phyloP scores from a whole-genome alignment of 2,113 vertebrate genomes.

The Uria aalge region DNA sequence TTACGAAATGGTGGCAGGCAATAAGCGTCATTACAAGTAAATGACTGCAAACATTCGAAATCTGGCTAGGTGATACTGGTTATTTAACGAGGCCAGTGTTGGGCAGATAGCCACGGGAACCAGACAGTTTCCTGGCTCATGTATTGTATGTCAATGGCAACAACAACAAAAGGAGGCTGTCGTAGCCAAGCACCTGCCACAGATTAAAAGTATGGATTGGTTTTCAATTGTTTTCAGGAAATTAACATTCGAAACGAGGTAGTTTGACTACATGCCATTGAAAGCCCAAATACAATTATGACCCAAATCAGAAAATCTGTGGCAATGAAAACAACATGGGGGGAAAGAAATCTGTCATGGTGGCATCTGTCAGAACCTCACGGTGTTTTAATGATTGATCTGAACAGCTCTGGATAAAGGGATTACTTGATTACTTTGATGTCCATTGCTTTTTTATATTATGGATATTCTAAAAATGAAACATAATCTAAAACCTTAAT shows the following conservation, averaged over 20 bases:
- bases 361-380: conserved; percentile 1
- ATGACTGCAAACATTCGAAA: conserved; percentile 12
- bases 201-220: conserved; percentile 26
- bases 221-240: conserved; percentile 50
- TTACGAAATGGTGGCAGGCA: background rate
- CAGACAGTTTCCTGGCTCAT: background rate
- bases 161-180: background rate
- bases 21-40: background rate
- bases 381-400: conserved; percentile 37
- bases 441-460: conserved; percentile 13
- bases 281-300: conserved; percentile 50
- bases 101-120: background rate
- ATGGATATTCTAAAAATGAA: background rate
- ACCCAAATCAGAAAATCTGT: conserved; percentile 14
- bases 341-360: background rate
- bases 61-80: conserved; percentile 9
- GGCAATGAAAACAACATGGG: conserved; percentile 35
- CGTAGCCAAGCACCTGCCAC: conserved; percentile 13
- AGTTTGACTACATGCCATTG: conserved; percentile 14
- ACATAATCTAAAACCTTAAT: background rate
- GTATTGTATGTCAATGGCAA: background rate
- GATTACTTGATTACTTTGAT: conserved; percentile 42
- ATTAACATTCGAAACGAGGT: conserved; percentile 34
- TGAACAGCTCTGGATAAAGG: background rate
- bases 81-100: background rate